Conservation (phyloP, 2,113 vertebrate species). For the Formicarius rufipectus region DNA sequence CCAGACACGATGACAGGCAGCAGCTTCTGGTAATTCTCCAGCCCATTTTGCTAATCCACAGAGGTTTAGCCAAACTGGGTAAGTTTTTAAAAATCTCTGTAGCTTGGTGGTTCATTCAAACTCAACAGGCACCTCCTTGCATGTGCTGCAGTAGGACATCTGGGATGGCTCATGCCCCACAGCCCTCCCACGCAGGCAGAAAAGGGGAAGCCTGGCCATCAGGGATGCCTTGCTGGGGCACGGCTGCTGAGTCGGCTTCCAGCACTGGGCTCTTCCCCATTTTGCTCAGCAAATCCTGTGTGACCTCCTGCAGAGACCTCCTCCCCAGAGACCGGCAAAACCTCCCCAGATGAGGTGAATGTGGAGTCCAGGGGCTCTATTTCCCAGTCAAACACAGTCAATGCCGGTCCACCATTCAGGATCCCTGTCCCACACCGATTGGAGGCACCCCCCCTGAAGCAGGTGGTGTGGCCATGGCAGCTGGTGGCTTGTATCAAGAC, state of each 20-base stretch:
- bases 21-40: neutral
- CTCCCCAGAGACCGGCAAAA: neutral
- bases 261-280: neutral
- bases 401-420: fast-evolving
- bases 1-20: neutral
- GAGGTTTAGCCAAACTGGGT: neutral
- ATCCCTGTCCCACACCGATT: fast-evolving
- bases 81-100: neutral
- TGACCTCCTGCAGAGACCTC: neutral
- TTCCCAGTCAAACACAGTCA: neutral
- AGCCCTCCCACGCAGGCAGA: fast-evolving
- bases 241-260: fast-evolving
- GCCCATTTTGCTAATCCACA: neutral
- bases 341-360: fast-evolving
- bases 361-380: neutral
- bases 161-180: fast-evolving
- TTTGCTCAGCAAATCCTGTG: neutral
- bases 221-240: neutral
- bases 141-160: fast-evolving
- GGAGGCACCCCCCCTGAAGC: no score
- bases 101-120: neutral
- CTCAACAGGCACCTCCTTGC: fast-evolving
- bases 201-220: neutral
- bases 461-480: fast-evolving
- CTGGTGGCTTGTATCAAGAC: neutral